These are phyloP conservation scores for Rhombomys opimus DNA, from an alignment of 2,113 vertebrate species.

Conservation along the genomic window DNA sequence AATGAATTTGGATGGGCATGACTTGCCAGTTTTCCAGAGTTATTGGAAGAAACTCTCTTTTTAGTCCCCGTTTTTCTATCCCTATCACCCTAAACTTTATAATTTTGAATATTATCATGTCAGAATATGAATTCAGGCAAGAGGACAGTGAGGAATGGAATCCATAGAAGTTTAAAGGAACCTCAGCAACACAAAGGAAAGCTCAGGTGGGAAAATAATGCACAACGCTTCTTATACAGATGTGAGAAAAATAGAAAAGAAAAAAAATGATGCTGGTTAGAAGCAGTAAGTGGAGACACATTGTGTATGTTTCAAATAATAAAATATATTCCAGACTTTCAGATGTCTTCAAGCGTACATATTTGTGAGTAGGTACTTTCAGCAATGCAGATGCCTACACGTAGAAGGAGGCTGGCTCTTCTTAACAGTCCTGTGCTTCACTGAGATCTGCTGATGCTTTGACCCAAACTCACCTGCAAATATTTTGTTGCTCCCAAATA, in stretches of 20 bases:
- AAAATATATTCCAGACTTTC: constrained; percentile 40
- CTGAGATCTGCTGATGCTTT: constrained; percentile 28
- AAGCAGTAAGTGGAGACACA: neutral
- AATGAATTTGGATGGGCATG: neutral
- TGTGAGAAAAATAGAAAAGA: neutral
- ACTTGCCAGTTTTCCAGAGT: neutral
- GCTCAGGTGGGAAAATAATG: neutral
- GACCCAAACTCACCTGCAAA: constrained; percentile 54
- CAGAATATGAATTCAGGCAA: constrained; percentile 40
- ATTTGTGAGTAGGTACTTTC: constrained; percentile 59
- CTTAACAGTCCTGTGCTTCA: neutral
- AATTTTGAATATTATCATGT: neutral
- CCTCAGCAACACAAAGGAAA: neutral
- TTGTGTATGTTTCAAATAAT: constrained; percentile 59
- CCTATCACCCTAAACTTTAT: neutral
- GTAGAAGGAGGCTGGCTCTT: neutral
- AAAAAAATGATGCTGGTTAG: neutral
- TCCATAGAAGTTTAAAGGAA: neutral
- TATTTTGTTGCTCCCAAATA: constrained; percentile 53
- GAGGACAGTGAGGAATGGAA: neutral
- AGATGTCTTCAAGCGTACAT: constrained; percentile 16
- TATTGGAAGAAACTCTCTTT: neutral
- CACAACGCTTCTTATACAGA: neutral
- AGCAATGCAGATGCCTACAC: constrained; percentile 52
- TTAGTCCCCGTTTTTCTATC: neutral